Percentiles rank a stretch among this genome's conserved stretches.
These are phyloP conservation scores for Cacoxenus indagator DNA, from an alignment of 2,888 invertebrate species.

Conservation along the genomic window DNA sequence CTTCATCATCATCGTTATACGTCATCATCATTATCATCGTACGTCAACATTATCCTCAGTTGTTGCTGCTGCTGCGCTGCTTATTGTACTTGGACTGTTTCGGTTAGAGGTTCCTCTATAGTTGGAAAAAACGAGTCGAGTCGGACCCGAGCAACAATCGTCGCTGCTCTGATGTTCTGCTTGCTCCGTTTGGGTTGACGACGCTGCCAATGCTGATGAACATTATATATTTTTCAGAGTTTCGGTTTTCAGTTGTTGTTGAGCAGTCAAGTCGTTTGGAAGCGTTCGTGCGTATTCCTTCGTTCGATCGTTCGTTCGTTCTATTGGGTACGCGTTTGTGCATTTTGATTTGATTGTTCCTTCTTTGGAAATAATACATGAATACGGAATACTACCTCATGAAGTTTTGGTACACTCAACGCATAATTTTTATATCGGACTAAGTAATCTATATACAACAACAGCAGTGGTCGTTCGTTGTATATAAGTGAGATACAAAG, in stretches of 20 bases:
- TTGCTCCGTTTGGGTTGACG: conserved; percentile 50
- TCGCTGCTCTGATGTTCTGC: conserved; percentile 11
- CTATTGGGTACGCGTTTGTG: conserved; percentile 15
- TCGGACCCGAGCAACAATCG: conserved; percentile 48
- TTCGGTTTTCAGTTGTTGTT: conserved; percentile 53
- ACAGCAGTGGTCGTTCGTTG: no score
- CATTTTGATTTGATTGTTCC: conserved; percentile 26
- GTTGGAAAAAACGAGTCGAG: conserved; percentile 64
- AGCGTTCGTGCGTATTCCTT: conserved; percentile 43
- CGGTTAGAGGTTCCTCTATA: conserved; percentile 55
- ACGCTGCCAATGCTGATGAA: conserved; percentile 1
- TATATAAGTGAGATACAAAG: no score
- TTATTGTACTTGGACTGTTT: conserved; percentile 41
- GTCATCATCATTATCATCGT: neutral
- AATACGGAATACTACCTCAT: no score
- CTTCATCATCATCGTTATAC: neutral
- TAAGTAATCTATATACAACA: no score
- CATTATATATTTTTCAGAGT: conserved; percentile 52
- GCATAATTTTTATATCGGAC: no score
- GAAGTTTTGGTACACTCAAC: no score
- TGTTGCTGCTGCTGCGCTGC: conserved; percentile 32
- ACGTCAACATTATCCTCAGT: conserved; percentile 21
- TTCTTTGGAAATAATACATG: no score
- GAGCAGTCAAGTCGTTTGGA: conserved; percentile 55
- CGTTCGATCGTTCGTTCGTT: conserved; percentile 27